Percentiles rank a stretch among this genome's conserved stretches.
Evolutionary conservation across 1,140 invertebrate genomes (phyloP).

Genomic region (Formica exsecta): DNA sequence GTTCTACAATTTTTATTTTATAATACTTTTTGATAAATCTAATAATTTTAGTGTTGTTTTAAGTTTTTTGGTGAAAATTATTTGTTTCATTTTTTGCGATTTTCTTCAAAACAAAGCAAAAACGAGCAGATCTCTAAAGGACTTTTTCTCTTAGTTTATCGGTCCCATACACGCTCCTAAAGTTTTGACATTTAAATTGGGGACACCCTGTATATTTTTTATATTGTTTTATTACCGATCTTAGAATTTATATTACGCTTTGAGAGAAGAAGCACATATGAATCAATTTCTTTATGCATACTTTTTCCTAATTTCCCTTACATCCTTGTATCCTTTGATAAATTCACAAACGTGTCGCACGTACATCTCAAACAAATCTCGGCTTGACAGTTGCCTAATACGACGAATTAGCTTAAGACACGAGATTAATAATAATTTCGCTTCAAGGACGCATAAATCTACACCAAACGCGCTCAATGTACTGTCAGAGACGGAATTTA

Average conservation of each 20-base stretch:
- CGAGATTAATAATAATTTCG: conserved; percentile 39
- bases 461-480: conserved; percentile 17
- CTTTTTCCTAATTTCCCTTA: neutral
- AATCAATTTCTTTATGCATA: neutral
- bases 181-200: too few relatives aligned
- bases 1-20: too few relatives aligned
- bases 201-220: too few relatives aligned
- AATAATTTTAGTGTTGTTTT: too few relatives aligned
- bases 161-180: too few relatives aligned
- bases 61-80: too few relatives aligned
- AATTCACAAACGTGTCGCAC: neutral
- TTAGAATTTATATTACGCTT: neutral
- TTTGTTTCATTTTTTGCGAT: too few relatives aligned
- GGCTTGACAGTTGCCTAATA: neutral
- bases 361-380: conserved; percentile 13
- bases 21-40: too few relatives aligned
- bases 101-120: too few relatives aligned
- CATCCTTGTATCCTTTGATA: neutral
- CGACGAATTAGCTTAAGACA: conserved; percentile 8
- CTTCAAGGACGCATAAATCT: neutral
- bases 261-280: neutral
- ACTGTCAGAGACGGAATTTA: conserved; percentile 41
- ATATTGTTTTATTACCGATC: too few relatives aligned
- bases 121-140: too few relatives aligned
- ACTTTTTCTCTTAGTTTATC: too few relatives aligned